Base-by-base conservation (phyloP, 2,113 vertebrate species). In the Thryonomys swinderianus region DNA sequence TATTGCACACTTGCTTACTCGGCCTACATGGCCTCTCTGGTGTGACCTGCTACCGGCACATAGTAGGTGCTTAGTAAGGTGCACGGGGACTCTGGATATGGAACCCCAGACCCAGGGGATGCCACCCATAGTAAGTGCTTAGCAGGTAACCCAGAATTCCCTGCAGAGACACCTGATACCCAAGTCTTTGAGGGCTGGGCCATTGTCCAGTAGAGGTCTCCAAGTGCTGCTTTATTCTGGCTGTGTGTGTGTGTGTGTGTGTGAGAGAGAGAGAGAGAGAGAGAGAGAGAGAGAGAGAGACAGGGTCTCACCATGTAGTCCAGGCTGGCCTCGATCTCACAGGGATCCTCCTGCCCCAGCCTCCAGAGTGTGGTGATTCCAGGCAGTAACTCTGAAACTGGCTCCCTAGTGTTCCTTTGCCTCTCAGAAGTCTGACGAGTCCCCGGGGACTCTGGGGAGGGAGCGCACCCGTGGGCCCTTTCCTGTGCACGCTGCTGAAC, bases 391-490 rank as follows among this genome's bases (percentile, higher is more conserved):
- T 8, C 42, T 76, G 42, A 5, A 7, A 25, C 40, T 25, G 14
- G 23, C 20, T 45, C 73, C 73, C 40, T 37, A 1, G 3, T 2
- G 27, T 9, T 25, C 37, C 57, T 62, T 34, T 2, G 10, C 17
- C 14, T 13, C 86, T 16, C 16, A 17, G 7, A 20, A 21, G 4
- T 61, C 79, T 18, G 8, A 61, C 78, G 34, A 34, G 9, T 64
- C 12, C 57, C 80, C 6, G 1, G 74, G 30, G 62, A 74, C 30
- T 37, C 48, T 0, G 0, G 34, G 0, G 14, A 16, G 18, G 1
- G 0, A 0, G 57, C 51, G 16, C 48, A 34, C 18, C 10, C 9
- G 8, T 1, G 2, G 12, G 18, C 20, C 42, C 53, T 42, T 78
- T 78, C 40, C 73, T 5, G 13, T 13, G 23, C 2, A 7, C 73